Evolutionary conservation across 92 coral and sea anemone species (phyloP).

Genomic region (Epizoanthus fatuus): DNA sequence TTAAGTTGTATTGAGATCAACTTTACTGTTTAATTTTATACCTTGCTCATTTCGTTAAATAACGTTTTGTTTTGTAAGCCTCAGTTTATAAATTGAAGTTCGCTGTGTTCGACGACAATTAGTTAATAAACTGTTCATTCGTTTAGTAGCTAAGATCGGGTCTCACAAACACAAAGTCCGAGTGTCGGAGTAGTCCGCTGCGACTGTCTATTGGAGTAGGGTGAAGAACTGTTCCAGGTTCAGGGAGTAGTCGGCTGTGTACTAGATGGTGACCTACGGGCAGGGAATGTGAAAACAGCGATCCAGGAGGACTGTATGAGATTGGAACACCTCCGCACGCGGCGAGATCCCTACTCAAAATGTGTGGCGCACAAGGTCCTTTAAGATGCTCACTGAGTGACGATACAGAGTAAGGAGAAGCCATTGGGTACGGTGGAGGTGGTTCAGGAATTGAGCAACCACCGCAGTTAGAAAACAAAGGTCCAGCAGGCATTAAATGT

Average conservation of each 20-base stretch:
- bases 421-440: conserved; percentile 86
- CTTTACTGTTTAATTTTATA: neutral
- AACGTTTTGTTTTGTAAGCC: neutral
- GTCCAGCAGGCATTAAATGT: conserved; percentile 80
- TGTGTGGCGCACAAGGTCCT: conserved; percentile 77
- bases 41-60: conserved; percentile 34
- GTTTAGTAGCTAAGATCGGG: conserved; percentile 77
- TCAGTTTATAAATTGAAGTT: neutral
- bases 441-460: conserved; percentile 83
- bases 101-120: conserved; percentile 12
- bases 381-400: conserved; percentile 74
- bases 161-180: conserved; percentile 85
- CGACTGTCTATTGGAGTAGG: conserved; percentile 89
- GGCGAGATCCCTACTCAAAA: conserved; percentile 76
- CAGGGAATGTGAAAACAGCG: conserved; percentile 75
- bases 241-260: conserved; percentile 82
- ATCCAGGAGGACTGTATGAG: conserved; percentile 80
- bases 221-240: conserved; percentile 71
- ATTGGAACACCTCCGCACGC: conserved; percentile 80
- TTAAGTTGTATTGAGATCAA: neutral
- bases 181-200: conserved; percentile 80
- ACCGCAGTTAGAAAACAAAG: conserved; percentile 82
- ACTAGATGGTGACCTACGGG: conserved; percentile 84
- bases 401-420: conserved; percentile 78
- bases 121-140: neutral